Evolutionary conservation across 2,888 invertebrate species (phyloP).

Genomic region (Anagyrus pseudococci): DNA sequence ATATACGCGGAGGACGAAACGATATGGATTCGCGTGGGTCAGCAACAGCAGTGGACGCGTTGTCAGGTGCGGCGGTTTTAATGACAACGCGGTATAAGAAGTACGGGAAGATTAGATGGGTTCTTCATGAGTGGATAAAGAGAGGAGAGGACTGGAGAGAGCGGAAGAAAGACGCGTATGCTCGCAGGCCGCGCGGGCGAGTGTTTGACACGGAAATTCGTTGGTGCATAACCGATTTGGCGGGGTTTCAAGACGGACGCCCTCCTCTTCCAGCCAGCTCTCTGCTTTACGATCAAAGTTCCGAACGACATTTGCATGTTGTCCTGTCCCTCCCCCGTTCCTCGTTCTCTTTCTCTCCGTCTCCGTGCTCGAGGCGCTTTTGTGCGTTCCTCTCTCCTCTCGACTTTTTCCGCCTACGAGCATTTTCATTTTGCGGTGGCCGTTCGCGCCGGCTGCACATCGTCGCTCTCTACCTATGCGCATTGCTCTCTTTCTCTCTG

Average conservation of each 20-base stretch:
- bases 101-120: too few relatives aligned
- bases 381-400: slow-evolving; percentile 20
- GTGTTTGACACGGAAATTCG: slow-evolving; percentile 58
- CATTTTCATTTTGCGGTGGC: slow-evolving; percentile 36
- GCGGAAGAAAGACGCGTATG: too few relatives aligned
- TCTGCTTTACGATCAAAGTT: slow-evolving; percentile 59
- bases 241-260: slow-evolving; percentile 56
- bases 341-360: slow-evolving; percentile 4
- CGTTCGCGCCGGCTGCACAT: slow-evolving; percentile 29
- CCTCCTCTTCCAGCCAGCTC: slow-evolving; percentile 38
- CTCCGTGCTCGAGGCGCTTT: slow-evolving; percentile 4
- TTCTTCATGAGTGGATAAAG: too few relatives aligned
- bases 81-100: too few relatives aligned
- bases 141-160: too few relatives aligned
- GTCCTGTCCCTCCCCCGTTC: slow-evolving; percentile 34
- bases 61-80: too few relatives aligned
- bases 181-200: background rate
- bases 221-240: slow-evolving; percentile 60
- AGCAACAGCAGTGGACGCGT: too few relatives aligned
- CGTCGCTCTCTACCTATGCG: too few relatives aligned
- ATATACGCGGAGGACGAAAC: too few relatives aligned
- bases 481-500: too few relatives aligned
- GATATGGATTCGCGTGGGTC: too few relatives aligned
- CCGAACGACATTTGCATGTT: slow-evolving; percentile 55
- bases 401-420: slow-evolving; percentile 33